These are phyloP conservation scores for Asarcornis scutulata DNA, from an alignment of 2,113 vertebrate genomes.

Conservation along the genomic window DNA sequence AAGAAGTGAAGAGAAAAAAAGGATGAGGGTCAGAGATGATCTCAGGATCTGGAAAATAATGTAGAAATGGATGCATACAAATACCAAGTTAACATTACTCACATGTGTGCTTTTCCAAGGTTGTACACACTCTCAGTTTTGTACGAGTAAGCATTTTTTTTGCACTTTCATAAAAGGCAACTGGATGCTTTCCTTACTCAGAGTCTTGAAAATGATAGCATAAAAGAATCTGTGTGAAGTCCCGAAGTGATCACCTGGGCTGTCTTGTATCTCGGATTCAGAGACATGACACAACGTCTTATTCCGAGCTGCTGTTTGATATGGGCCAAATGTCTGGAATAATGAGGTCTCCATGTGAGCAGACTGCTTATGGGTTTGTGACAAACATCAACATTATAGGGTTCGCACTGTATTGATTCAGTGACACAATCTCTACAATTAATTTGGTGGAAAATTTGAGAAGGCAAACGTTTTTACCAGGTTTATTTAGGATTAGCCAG, in stretches of 20 bases:
- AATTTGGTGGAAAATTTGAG: background rate
- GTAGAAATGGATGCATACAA: background rate
- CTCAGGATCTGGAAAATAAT: background rate
- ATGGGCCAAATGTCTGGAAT: slow-evolving; percentile 4
- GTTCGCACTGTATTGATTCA: background rate
- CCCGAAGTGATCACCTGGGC: background rate
- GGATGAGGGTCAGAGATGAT: background rate
- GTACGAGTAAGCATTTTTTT: background rate
- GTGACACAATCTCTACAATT: background rate
- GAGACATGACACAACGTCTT: slow-evolving; percentile 20
- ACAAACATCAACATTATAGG: background rate
- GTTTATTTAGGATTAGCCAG: slow-evolving; percentile 7
- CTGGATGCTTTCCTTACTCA: background rate
- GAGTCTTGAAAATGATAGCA: background rate
- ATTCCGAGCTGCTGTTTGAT: background rate
- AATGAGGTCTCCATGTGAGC: background rate
- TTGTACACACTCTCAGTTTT: background rate
- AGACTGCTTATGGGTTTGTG: background rate
- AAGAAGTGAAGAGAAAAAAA: background rate
- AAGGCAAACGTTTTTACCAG: background rate
- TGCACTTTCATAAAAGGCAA: background rate
- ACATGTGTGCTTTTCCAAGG: background rate
- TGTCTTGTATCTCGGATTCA: background rate
- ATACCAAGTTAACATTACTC: background rate
- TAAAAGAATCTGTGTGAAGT: background rate